Evolutionary conservation across 2,113 vertebrate species (phyloP).

Genomic region (Corydoras sp.): DNA sequence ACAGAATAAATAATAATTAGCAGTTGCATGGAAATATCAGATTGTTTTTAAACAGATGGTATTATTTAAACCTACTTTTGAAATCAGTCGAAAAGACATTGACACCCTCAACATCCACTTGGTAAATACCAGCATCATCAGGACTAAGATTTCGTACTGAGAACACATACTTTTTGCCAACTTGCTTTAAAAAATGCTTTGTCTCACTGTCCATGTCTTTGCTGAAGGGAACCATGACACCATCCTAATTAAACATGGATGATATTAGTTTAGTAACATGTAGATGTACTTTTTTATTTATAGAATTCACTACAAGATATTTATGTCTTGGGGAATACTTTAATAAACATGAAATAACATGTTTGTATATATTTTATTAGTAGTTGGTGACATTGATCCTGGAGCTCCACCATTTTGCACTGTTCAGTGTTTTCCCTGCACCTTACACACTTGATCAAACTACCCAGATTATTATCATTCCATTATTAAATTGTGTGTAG

Average conservation of each 20-base stretch:
- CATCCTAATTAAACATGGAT: constrained; percentile 62
- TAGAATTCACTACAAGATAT: no score
- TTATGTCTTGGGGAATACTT: no score
- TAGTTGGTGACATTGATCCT: no score
- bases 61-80: constrained; percentile 60
- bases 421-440: no score
- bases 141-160: constrained; percentile 65
- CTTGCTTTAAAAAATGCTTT: constrained; percentile 68
- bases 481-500: no score
- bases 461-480: no score
- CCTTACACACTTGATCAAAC: no score
- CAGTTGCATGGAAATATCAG: background rate
- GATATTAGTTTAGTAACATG: background rate
- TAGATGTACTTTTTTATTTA: background rate
- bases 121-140: constrained; percentile 81
- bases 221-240: constrained; percentile 68
- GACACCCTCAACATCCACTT: constrained; percentile 75
- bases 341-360: no score
- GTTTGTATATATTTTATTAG: no score
- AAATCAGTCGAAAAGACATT: constrained; percentile 80
- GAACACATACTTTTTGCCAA: constrained; percentile 78
- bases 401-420: no score
- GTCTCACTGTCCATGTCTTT: constrained; percentile 35
- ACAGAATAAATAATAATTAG: constrained; percentile 12
- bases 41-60: background rate